These are phyloP conservation scores for Picus viridis DNA, from an alignment of 2,797 vertebrate species.

Conservation along the genomic window DNA sequence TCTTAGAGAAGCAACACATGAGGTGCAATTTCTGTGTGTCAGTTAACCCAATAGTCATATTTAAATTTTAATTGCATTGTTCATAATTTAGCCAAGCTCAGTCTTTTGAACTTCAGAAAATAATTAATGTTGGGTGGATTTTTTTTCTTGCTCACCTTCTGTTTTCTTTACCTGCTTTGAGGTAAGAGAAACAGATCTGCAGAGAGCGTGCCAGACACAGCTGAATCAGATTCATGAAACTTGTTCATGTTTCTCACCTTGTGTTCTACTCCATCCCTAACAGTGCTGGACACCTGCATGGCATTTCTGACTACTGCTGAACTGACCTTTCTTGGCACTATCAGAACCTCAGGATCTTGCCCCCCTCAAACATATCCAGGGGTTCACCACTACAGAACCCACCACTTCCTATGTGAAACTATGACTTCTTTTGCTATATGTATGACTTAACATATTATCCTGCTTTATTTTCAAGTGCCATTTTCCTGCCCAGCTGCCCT, in stretches of 20 bases:
- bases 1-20: neutral
- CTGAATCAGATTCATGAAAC: neutral
- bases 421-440: neutral
- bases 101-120: slow-evolving; percentile 2
- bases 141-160: neutral
- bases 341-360: neutral
- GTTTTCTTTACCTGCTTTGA: neutral
- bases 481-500: neutral
- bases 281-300: neutral
- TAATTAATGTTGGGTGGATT: neutral
- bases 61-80: slow-evolving; percentile 31
- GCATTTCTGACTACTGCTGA: neutral
- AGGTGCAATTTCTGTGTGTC: neutral
- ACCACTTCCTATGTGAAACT: neutral
- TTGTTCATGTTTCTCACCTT: neutral
- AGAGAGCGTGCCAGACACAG: neutral
- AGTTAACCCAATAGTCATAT: neutral
- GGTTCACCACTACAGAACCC: neutral
- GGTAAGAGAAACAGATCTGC: neutral
- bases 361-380: neutral
- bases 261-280: neutral
- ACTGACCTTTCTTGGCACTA: neutral
- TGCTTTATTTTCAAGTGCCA: neutral
- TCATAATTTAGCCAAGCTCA: slow-evolving; percentile 41
- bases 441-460: neutral